Percentiles rank a stretch among this genome's conserved stretches.
Conservation (phyloP, 2,888 invertebrate species). For the Creontiades dilutus region DNA sequence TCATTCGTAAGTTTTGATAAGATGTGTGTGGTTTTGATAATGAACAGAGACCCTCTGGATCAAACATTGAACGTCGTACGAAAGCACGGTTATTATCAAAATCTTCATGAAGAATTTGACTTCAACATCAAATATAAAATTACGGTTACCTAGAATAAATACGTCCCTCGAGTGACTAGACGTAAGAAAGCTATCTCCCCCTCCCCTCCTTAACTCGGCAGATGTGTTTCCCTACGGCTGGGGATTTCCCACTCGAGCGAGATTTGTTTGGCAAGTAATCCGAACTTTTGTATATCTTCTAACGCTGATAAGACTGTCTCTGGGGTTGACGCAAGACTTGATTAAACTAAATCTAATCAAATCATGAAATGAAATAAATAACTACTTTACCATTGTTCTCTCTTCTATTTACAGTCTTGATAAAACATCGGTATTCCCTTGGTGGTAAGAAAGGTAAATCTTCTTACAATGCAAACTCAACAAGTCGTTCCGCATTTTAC, state of each 20-base stretch:
- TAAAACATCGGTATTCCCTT: background rate
- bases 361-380: background rate
- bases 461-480: background rate
- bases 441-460: background rate
- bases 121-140: too few relatives aligned
- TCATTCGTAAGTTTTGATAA: too few relatives aligned
- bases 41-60: too few relatives aligned
- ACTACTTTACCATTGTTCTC: background rate
- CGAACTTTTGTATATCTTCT: background rate
- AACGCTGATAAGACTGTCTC: background rate
- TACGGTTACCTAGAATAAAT: too few relatives aligned
- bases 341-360: constrained; percentile 21
- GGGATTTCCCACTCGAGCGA: background rate
- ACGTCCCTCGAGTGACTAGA: too few relatives aligned
- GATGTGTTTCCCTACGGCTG: background rate
- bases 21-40: too few relatives aligned
- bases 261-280: background rate
- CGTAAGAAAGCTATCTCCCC: too few relatives aligned
- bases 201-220: background rate
- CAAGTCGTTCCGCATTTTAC: background rate
- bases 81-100: too few relatives aligned
- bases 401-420: background rate
- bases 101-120: too few relatives aligned
- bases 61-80: too few relatives aligned
- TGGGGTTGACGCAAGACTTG: background rate